Evolutionary conservation across 2,888 invertebrate genomes (phyloP).

Genomic region (Belgica antarctica): DNA sequence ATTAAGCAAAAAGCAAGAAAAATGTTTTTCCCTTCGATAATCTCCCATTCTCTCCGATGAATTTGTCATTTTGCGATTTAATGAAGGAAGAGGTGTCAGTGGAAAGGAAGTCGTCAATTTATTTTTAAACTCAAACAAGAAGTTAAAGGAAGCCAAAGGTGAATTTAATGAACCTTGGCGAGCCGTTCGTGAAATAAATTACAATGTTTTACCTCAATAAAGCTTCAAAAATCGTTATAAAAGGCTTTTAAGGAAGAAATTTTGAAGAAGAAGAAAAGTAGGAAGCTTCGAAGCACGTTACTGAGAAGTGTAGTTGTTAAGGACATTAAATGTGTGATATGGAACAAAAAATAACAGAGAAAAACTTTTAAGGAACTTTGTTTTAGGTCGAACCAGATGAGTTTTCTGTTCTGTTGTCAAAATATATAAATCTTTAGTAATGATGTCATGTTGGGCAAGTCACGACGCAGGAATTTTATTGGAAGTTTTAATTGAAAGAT

Average conservation of each 20-base stretch:
- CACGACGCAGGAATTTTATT: no score
- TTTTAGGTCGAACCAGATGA: background rate
- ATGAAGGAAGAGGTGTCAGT: background rate
- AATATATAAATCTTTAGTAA: background rate
- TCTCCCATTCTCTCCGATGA: constrained; percentile 12
- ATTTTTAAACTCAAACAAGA: background rate
- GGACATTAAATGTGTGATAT: constrained; percentile 20
- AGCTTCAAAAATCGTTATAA: no score
- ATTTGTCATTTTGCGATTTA: constrained; percentile 8
- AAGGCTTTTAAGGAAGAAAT: no score
- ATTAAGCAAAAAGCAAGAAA: background rate
- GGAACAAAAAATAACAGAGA: no score
- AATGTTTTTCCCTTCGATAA: background rate
- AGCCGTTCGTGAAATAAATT: constrained; percentile 1
- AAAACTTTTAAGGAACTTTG: background rate
- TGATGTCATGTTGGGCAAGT: background rate
- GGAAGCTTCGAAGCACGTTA: constrained; percentile 4
- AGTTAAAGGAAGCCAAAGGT: background rate
- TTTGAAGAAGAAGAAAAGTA: constrained; percentile 1
- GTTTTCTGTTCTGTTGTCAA: background rate
- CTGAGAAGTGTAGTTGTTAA: constrained; percentile 7
- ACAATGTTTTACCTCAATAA: constrained; percentile 28
- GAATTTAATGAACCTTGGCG: background rate
- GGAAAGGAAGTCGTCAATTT: constrained; percentile 16
- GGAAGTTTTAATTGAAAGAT: no score